Percentiles rank a stretch among this genome's conserved stretches.
Evolutionary conservation across 2,113 vertebrate genomes (phyloP).

Genomic region (Macroglossus sobrinus): DNA sequence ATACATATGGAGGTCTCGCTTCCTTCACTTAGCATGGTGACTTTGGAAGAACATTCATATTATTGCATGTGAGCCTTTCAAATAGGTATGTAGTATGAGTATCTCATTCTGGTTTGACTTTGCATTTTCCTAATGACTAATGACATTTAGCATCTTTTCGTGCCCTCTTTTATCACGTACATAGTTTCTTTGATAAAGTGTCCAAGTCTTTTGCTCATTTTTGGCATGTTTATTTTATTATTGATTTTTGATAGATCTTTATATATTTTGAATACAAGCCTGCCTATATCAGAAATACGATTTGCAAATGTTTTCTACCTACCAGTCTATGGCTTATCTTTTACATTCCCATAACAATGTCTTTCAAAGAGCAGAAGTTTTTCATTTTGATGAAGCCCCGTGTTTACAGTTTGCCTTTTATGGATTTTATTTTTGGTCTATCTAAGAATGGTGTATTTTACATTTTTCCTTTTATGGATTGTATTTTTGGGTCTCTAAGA

Average conservation of each 20-base stretch:
- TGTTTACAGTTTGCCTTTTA: neutral
- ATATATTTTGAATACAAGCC: neutral
- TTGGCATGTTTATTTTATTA: neutral
- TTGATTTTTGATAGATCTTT: neutral
- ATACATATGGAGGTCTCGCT: accelerated
- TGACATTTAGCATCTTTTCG: neutral
- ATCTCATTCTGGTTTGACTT: neutral
- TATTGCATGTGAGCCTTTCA: accelerated
- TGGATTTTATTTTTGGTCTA: neutral
- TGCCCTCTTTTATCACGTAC: neutral
- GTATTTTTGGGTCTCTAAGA: neutral
- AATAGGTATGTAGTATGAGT: accelerated
- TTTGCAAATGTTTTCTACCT: neutral
- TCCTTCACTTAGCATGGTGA: accelerated
- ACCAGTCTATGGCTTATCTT: neutral
- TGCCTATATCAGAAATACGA: neutral
- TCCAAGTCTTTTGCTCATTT: neutral
- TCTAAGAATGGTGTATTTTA: too few species aligned
- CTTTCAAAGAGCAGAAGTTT: neutral
- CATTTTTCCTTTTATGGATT: neutral
- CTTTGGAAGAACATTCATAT: neutral
- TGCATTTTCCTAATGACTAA: neutral
- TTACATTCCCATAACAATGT: neutral
- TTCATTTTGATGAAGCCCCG: neutral
- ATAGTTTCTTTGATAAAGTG: neutral